Evolutionary conservation across 2,888 invertebrate species (phyloP), one percentile per base, ranked within the genome.

Genomic region (Buathra laborator): DNA sequence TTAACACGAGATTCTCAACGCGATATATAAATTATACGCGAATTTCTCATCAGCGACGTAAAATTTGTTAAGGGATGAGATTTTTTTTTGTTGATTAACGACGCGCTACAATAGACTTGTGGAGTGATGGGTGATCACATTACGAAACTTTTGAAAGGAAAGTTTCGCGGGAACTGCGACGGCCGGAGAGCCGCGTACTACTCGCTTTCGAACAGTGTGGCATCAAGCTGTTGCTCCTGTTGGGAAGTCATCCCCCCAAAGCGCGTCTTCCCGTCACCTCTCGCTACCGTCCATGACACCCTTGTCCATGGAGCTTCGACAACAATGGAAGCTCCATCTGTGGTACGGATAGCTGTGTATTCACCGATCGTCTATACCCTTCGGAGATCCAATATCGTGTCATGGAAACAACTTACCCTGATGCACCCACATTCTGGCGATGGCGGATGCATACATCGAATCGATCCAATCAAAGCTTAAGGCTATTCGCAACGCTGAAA

Each of bases 371-470:
- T 56, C 44, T 29, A 53, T 72, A 53, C 66, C 53, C 43, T 44
- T 46, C 56, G 62, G 48, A 51, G 81, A 84, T 77, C 71, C 84
- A 84, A 84, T 77, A 83, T 83, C 78, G 19, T 56, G 74, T 67
- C 51, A 51, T 10, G 59, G 59, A 67, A 56, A 77, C 77, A 59
- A 59, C 43, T 72, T 48, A 32, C 56, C 43, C 67, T 71, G 72
- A 72, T 67, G 32, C 48, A 76, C 70, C 72, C 62, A 51, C 46
- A 71, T 56, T 24, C 56, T 56, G 56, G n/a, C 12, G 59, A 59
- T 67, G 56, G 67, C 59, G 67, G 59, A 84, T 77, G 77, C 76
- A 84, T 66, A 48, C 14, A 7, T 59, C 66, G 72, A 76, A 81
- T 81, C 71, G 81, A 84, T 81, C 67, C n/a, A 56, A 72, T 77